phyloP scores from a whole-genome alignment of 2,888 invertebrate genomes.

The Dryobota labecula region DNA sequence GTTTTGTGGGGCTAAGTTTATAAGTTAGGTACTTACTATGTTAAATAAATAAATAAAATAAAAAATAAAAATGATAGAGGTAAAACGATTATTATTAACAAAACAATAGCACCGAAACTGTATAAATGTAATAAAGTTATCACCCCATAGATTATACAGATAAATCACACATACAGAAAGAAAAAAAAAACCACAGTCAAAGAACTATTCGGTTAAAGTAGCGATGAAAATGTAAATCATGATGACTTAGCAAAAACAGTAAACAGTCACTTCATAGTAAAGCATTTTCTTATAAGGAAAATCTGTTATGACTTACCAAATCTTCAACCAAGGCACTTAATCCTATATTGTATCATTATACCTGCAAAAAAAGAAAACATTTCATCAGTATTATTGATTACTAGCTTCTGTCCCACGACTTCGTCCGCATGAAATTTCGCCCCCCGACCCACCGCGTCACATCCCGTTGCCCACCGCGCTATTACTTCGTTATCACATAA shows the following conservation, averaged over 20 bases:
- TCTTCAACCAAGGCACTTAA: neutral
- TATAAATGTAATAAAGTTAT: neutral
- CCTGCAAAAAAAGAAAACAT: constrained; percentile 34
- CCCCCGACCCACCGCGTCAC: too few relatives aligned
- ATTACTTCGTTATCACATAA: too few relatives aligned
- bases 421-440: too few relatives aligned
- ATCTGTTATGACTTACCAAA: constrained; percentile 28
- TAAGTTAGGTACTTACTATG: too few relatives aligned
- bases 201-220: neutral
- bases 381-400: constrained; percentile 20
- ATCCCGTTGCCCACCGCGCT: too few relatives aligned
- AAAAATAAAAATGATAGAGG: too few relatives aligned
- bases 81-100: neutral
- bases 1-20: too few relatives aligned
- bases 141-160: neutral
- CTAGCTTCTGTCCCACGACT: too few relatives aligned
- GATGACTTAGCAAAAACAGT: constrained; percentile 18
- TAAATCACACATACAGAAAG: neutral
- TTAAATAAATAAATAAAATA: too few relatives aligned
- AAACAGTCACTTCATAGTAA: neutral
- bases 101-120: neutral
- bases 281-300: constrained; percentile 10
- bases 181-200: constrained; percentile 1
- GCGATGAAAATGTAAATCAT: neutral
- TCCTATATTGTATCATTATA: neutral